Conservation (phyloP, 2,888 invertebrate species). For the Uropetala carovei region DNA sequence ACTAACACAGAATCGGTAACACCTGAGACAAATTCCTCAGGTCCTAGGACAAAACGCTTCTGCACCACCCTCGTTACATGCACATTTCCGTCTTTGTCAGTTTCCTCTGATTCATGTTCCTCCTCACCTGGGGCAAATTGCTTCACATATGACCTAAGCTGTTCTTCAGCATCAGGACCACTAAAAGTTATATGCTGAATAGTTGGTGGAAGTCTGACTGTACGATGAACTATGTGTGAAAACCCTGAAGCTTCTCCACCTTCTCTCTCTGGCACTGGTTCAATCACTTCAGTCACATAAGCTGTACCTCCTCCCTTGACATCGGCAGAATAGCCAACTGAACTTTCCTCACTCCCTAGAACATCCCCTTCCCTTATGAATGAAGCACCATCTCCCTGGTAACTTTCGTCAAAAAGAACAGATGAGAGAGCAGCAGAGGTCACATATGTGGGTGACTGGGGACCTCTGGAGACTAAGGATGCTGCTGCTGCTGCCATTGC, state of each 20-base stretch:
- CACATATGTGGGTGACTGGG: conserved; percentile 47
- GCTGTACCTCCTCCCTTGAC: conserved; percentile 69
- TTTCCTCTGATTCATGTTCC: conserved; percentile 76
- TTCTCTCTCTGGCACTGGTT: conserved; percentile 71
- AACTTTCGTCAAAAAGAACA: conserved; percentile 55
- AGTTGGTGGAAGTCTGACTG: conserved; percentile 77
- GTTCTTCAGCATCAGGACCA: conserved; percentile 77
- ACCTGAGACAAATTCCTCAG: conserved; percentile 66
- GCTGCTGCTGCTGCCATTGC: conserved; percentile 69
- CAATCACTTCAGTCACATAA: conserved; percentile 76
- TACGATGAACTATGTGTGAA: conserved; percentile 76
- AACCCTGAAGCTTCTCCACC: conserved; percentile 74
- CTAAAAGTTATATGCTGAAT: conserved; percentile 77
- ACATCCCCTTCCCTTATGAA: conserved; percentile 29
- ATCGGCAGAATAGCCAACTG: conserved; percentile 12
- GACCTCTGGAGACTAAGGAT: conserved; percentile 46
- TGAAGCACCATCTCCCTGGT: conserved; percentile 28
- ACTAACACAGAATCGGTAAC: conserved; percentile 11
- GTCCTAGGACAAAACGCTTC: conserved; percentile 75
- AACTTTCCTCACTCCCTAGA: not conserved
- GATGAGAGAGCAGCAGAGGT: conserved; percentile 37
- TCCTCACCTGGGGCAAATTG: conserved; percentile 77
- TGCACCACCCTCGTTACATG: conserved; percentile 77
- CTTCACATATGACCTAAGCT: conserved; percentile 76
- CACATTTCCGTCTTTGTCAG: conserved; percentile 78